Evolutionary conservation across 2,113 vertebrate species (phyloP).

Genomic region (Phrynosoma blainvillii): DNA sequence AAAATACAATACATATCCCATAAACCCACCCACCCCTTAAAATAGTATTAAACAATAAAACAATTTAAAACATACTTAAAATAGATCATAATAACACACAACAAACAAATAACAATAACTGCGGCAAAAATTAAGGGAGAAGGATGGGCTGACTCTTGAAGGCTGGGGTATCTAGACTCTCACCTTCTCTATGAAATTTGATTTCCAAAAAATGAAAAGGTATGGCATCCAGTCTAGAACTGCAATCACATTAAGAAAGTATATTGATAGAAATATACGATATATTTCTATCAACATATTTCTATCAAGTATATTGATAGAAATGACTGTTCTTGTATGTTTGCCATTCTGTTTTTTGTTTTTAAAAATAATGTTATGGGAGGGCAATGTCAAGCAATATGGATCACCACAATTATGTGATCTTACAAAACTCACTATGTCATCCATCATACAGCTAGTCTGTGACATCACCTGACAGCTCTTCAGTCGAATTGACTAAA

Average conservation of each 20-base stretch:
- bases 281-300: too few species aligned
- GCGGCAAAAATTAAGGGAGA: too few species aligned
- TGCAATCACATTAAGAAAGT: background rate
- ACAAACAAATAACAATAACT: too few species aligned
- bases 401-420: rapidly evolving
- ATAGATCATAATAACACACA: too few species aligned
- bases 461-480: constrained; percentile 24
- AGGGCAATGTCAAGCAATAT: background rate
- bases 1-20: too few species aligned
- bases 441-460: constrained; percentile 16
- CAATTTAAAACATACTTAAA: too few species aligned
- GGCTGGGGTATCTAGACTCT: background rate
- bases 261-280: background rate
- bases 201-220: background rate
- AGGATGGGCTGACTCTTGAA: too few species aligned
- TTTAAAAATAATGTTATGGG: background rate
- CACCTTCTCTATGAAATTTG: background rate
- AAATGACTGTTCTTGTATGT: background rate
- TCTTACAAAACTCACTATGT: constrained; percentile 9
- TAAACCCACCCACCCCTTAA: too few species aligned
- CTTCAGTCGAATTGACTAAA: constrained; percentile 12
- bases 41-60: too few species aligned
- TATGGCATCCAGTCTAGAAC: background rate
- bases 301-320: too few species aligned
- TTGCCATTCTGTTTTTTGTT: background rate